These are phyloP conservation scores for Ploceus nigricollis DNA, from an alignment of 2,113 vertebrate species.

Conservation along the genomic window DNA sequence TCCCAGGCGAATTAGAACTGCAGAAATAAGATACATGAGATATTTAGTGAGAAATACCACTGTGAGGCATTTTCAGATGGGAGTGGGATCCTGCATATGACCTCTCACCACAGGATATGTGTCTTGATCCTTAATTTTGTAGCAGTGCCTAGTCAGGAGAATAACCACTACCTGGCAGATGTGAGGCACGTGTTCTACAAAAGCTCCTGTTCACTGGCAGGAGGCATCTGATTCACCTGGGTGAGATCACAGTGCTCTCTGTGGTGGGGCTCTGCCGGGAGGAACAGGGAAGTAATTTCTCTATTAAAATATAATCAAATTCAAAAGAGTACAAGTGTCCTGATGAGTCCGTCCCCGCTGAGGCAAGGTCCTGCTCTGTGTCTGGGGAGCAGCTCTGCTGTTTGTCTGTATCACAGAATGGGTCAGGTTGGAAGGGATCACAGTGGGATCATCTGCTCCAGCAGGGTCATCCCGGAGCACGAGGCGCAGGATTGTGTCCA, in stretches of 20 bases:
- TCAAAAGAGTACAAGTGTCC: accelerated
- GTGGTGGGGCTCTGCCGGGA: not conserved
- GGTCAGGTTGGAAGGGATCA: not conserved
- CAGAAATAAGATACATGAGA: not conserved
- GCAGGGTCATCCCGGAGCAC: not conserved
- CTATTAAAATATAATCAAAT: not conserved
- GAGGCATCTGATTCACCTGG: not conserved
- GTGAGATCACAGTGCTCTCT: not conserved
- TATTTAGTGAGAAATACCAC: not conserved
- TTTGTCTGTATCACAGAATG: not conserved
- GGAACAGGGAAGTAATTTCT: not conserved
- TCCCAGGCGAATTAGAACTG: not conserved
- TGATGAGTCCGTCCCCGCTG: accelerated
- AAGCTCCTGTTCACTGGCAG: not conserved
- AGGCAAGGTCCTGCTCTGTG: too few relatives aligned
- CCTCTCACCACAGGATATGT: not conserved
- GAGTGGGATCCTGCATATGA: not conserved
- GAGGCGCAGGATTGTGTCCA: not conserved
- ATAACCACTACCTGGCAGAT: too few relatives aligned
- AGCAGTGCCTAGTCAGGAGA: not conserved
- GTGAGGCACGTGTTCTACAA: accelerated
- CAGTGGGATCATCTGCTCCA: not conserved
- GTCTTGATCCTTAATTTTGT: not conserved
- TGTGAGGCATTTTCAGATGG: not conserved
- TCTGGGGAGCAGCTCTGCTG: not conserved